Conservation (phyloP, 1,140 invertebrate species). For the Ceratina australensis region DNA sequence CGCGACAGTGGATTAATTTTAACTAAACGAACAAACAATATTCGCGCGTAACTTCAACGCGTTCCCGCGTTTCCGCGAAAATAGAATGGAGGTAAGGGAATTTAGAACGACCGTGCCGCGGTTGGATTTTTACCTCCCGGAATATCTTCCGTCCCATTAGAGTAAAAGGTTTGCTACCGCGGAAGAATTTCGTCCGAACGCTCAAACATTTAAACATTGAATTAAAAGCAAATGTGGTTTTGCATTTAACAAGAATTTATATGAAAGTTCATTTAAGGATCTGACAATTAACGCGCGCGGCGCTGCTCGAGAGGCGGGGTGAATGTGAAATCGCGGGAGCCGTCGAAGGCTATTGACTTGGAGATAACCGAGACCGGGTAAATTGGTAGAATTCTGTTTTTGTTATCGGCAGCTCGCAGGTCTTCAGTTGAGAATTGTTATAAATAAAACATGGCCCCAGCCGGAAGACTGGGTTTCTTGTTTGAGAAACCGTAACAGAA, state of each 20-base stretch:
- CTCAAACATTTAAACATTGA: too few relatives aligned
- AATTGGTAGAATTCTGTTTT: slow-evolving; percentile 20
- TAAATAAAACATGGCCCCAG: slow-evolving; percentile 20
- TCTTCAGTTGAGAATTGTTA: not conserved
- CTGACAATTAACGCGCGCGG: not conserved
- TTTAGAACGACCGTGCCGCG: not conserved
- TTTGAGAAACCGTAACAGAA: not conserved
- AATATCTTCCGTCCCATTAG: not conserved
- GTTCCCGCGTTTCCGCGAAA: not conserved
- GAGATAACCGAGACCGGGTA: slow-evolving; percentile 3
- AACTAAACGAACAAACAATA: slow-evolving; percentile 32
- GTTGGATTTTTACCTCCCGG: not conserved
- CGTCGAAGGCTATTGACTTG: not conserved
- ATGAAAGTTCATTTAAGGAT: too few relatives aligned
- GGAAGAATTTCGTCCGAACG: not conserved
- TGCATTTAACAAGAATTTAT: too few relatives aligned
- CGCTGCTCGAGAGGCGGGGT: too few relatives aligned
- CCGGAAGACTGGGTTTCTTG: not conserved
- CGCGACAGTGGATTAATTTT: slow-evolving; percentile 27
- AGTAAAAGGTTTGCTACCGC: not conserved
- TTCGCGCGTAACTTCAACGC: not conserved
- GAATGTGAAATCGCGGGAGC: not conserved
- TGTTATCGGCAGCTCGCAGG: not conserved
- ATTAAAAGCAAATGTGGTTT: too few relatives aligned
- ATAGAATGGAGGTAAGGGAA: not conserved